These are phyloP conservation scores for Linnaemya tessellans DNA, from an alignment of 2,888 invertebrate genomes.

Conservation along the genomic window DNA sequence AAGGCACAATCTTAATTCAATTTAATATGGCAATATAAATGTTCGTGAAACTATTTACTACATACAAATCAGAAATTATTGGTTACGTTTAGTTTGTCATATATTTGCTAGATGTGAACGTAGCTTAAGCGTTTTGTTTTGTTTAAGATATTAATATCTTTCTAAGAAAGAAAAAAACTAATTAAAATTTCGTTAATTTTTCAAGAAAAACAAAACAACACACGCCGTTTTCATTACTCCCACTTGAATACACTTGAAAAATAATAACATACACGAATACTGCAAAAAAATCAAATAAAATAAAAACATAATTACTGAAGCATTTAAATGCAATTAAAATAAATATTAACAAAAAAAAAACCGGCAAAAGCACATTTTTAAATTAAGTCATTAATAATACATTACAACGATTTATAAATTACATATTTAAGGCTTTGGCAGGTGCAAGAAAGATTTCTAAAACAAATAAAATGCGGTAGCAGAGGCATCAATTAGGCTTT, in stretches of 20 bases:
- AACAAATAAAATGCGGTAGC: not conserved
- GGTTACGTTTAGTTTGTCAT: no score
- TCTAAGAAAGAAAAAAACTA: conserved; percentile 20
- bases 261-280: conserved; percentile 38
- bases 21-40: no score
- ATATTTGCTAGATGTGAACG: no score
- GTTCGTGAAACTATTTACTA: no score
- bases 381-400: conserved; percentile 27
- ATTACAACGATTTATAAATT: not conserved
- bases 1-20: no score
- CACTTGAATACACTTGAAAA: conserved; percentile 25
- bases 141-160: conserved; percentile 1
- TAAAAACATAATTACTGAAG: conserved; percentile 45
- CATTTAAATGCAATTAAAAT: conserved; percentile 42
- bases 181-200: conserved; percentile 24
- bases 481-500: not conserved
- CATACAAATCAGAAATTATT: no score
- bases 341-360: not conserved
- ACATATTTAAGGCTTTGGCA: not conserved
- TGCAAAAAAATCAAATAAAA: not conserved
- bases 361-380: conserved; percentile 16
- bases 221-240: not conserved
- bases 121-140: not conserved
- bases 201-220: not conserved
- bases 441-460: not conserved